A percentile compares a stretch with the other conserved stretches of the same genome.
Conservation (phyloP, 2,888 invertebrate species). For the Ligdia adustata region DNA sequence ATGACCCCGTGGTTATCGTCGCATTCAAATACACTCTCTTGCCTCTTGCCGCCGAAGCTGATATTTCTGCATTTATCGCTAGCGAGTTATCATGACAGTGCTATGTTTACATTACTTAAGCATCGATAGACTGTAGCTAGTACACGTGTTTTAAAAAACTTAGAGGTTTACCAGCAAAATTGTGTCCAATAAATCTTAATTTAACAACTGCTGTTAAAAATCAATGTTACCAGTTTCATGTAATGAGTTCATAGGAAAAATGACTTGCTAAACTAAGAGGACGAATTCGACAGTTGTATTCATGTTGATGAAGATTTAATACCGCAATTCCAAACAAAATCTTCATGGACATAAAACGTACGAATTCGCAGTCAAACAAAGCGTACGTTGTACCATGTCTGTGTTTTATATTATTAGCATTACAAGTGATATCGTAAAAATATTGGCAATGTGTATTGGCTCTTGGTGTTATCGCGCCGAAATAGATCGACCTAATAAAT, state of each 20-base stretch:
- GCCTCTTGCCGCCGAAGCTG: constrained; percentile 29
- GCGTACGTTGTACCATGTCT: neutral
- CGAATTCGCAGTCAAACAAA: constrained; percentile 5
- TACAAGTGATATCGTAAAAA: constrained; percentile 47
- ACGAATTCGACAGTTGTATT: no score
- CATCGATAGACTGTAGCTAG: constrained; percentile 7
- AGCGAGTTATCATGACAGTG: constrained; percentile 27
- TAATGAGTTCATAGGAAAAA: no score
- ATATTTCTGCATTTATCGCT: constrained; percentile 36
- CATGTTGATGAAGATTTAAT: no score
- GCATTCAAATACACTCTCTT: constrained; percentile 44
- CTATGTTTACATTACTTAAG: constrained; percentile 35
- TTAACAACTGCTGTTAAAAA: no score
- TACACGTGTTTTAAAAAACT: no score
- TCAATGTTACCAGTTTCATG: no score
- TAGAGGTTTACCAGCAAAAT: no score
- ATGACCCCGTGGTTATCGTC: constrained; percentile 61
- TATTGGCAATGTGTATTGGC: constrained; percentile 55
- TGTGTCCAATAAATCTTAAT: no score
- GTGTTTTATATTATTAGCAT: constrained; percentile 35
- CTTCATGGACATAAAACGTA: no score
- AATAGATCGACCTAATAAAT: constrained; percentile 78
- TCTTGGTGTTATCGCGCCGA: constrained; percentile 55
- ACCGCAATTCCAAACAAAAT: no score
- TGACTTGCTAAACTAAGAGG: no score